Base-by-base conservation (phyloP, 2,797 vertebrate genomes). In the Yasuhikotakia modesta region DNA sequence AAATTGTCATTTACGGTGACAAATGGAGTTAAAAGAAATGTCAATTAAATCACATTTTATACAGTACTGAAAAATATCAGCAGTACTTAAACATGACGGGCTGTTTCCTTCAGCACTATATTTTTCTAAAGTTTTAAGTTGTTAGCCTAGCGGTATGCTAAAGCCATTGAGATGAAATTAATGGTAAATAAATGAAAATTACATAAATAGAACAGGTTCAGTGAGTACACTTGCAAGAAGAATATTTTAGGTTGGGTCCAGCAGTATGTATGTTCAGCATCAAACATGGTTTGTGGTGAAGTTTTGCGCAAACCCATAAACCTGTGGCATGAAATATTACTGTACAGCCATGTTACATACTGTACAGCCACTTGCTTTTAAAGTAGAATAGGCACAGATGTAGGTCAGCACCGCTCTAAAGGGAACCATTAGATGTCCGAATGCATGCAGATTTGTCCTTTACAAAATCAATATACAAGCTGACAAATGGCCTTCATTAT, bases 401-500 rank as follows among this genome's bases (percentile, higher is more conserved):
- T 82, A 50, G 65, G 65, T 30, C 22, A 66, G 73, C 30, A 65
- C 61, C 52, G 27, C 48, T 57, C 22, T 57, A 5, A 76, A 67
- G 16, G 73, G 21, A 43, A 53, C 35, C 21, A 57, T 50, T 69
- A 24, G 66, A 24, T 60, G 71, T 71, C 67, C 43, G 64, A 66
- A 17, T 8, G 13, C 43, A 69, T 67, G n/a, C 52, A 76, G 52
- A 76, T 76, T 22, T 32, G 52, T 52, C 43, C 57, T 55, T 79
- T 63, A 21, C 67, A 22, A 76, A 58, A 45, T 57, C 53, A 63
- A 70, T 43, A 27, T 35, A 66, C 63, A 39, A 52, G 64, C 66
- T 80, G 65, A 81, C 8, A 68, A 35, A 80, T 68, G 35, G 10
- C 53, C 60, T 66, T 82, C 53, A 43, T 68, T 72, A 77, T 67